Evolutionary conservation across 1,140 invertebrate genomes (phyloP).

Genomic region (Monochamus saltuarius): DNA sequence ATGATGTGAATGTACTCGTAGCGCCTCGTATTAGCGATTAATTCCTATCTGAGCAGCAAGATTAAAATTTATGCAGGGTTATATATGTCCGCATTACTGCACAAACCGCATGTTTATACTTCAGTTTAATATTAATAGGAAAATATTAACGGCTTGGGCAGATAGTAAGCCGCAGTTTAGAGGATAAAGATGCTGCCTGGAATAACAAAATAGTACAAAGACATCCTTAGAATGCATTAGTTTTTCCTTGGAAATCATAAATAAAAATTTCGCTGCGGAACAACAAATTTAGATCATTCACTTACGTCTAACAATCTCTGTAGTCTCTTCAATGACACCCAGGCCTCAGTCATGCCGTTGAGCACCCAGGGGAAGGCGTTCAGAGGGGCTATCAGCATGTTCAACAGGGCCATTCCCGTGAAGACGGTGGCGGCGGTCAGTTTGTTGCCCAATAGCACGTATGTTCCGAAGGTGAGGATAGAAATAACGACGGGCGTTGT

Average conservation of each 20-base stretch:
- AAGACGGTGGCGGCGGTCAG: conserved; percentile 90
- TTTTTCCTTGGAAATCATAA: too few relatives aligned
- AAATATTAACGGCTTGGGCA: background rate
- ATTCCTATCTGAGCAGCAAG: too few relatives aligned
- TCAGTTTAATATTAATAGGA: background rate
- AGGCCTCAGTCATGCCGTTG: conserved; percentile 93
- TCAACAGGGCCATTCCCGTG: conserved; percentile 90
- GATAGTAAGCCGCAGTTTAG: background rate
- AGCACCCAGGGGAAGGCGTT: conserved; percentile 99
- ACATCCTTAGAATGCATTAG: background rate
- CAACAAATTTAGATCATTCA: too few relatives aligned
- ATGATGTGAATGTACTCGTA: too few relatives aligned
- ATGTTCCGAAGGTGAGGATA: conserved; percentile 87
- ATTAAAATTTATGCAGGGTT: too few relatives aligned
- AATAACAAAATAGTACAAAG: background rate
- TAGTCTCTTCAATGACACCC: conserved; percentile 83
- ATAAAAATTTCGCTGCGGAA: too few relatives aligned
- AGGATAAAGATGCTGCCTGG: background rate
- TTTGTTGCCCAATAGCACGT: conserved; percentile 78
- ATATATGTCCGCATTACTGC: too few relatives aligned
- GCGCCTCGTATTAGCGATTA: too few relatives aligned
- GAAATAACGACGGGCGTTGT: conserved; percentile 96
- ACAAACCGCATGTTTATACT: too few relatives aligned
- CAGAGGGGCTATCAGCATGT: conserved; percentile 93
- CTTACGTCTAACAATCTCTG: conserved; percentile 72